These are phyloP conservation scores for Rhinogobius similis DNA, from an alignment of 2,113 vertebrate species.

Conservation along the genomic window DNA sequence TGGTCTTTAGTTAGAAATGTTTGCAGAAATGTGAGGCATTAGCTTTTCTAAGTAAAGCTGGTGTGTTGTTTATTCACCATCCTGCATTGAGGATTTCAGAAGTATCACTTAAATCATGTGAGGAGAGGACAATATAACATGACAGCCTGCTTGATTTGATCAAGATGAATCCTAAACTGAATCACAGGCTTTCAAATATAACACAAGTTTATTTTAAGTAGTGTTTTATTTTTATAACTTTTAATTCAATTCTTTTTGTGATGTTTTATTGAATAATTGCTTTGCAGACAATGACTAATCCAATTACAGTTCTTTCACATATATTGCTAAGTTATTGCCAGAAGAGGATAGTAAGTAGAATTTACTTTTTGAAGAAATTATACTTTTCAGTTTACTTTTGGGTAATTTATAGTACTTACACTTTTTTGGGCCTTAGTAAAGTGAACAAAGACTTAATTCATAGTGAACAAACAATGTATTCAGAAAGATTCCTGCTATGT, in stretches of 20 bases:
- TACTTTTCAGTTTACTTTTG: no score
- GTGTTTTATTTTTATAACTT: neutral
- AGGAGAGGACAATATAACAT: no score
- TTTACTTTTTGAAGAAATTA: no score
- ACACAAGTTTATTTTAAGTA: neutral
- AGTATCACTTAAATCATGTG: neutral
- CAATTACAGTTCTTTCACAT: no score
- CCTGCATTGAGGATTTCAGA: neutral
- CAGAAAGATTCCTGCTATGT: no score
- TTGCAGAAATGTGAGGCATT: neutral
- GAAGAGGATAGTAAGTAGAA: no score
- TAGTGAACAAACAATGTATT: no score
- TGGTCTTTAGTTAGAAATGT: slow-evolving; percentile 3
- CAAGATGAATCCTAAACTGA: slow-evolving; percentile 6
- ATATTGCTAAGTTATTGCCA: no score
- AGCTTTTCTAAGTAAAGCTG: neutral
- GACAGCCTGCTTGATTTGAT: neutral
- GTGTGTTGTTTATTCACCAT: neutral
- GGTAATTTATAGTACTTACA: no score
- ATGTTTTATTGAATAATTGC: neutral
- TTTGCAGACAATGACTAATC: no score
- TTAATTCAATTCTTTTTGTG: neutral
- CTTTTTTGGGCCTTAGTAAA: no score
- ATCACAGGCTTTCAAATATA: neutral
- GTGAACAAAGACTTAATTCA: no score